Evolutionary conservation across 1,140 invertebrate genomes (phyloP).

Genomic region (Caerostris extrusa): DNA sequence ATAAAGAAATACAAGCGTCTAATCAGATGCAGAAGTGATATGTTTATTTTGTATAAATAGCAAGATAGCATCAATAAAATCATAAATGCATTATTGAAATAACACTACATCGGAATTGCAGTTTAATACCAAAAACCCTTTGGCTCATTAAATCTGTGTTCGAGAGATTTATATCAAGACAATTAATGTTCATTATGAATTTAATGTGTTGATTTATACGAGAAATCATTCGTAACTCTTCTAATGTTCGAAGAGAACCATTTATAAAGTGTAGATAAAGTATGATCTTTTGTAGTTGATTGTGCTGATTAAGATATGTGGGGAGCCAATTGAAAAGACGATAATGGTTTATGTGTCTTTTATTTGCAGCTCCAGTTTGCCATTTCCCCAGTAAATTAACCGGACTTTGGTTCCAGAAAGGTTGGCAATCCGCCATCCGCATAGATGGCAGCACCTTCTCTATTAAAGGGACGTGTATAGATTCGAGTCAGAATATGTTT

Average conservation of each 20-base stretch:
- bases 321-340: constrained; percentile 19
- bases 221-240: constrained; percentile 15
- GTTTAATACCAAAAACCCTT: background rate
- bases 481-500: constrained; percentile 88
- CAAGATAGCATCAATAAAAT: too few species aligned
- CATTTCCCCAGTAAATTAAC: constrained; percentile 78
- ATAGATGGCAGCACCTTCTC: constrained; percentile 80
- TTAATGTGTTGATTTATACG: background rate
- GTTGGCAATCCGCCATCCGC: constrained; percentile 74
- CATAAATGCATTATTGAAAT: background rate
- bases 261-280: constrained; percentile 8
- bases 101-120: background rate
- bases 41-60: too few species aligned
- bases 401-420: constrained; percentile 79
- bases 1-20: too few species aligned
- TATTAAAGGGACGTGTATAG: constrained; percentile 88
- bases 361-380: constrained; percentile 73
- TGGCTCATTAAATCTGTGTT: background rate
- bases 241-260: background rate
- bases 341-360: constrained; percentile 56
- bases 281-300: constrained; percentile 36
- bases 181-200: constrained; percentile 37
- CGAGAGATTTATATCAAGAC: background rate
- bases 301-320: constrained; percentile 31
- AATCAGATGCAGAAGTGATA: too few species aligned